Percentiles rank a stretch among this genome's conserved stretches.
phyloP scores from a whole-genome alignment of 2,797 vertebrate species.

The Lindbergichthys nudifrons region DNA sequence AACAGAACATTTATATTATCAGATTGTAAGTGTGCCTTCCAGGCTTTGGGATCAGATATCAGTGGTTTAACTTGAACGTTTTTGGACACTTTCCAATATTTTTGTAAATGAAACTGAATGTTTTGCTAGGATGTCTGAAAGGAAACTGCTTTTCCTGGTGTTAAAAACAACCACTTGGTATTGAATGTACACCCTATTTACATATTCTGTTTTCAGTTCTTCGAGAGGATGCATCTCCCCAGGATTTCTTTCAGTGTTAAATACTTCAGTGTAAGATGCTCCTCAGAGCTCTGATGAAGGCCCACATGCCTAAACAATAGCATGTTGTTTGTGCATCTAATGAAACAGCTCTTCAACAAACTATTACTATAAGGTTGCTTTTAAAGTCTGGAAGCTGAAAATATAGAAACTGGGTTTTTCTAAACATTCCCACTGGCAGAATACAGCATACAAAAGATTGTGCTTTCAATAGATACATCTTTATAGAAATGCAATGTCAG shows the following conservation, averaged over 20 bases:
- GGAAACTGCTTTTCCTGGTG: background rate
- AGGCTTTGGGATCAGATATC: background rate
- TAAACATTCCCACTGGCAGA: slow-evolving; percentile 23
- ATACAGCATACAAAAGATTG: background rate
- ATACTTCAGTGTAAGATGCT: too few species aligned
- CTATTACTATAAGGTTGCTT: slow-evolving; percentile 4
- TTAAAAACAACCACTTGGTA: background rate
- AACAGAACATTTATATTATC: slow-evolving; percentile 9
- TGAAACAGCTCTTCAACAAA: background rate
- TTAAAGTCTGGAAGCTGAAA: slow-evolving; percentile 18
- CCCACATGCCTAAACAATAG: background rate
- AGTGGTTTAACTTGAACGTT: background rate
- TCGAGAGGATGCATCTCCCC: too few species aligned
- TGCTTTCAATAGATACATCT: slow-evolving; percentile 4
- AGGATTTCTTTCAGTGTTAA: too few species aligned
- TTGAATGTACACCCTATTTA: slow-evolving; percentile 4
- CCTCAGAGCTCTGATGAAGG: background rate
- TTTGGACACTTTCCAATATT: background rate
- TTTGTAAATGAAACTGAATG: slow-evolving; percentile 2
- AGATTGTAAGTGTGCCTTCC: background rate
- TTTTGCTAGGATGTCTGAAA: background rate
- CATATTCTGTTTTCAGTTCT: background rate
- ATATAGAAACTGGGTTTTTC: background rate
- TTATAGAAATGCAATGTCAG: slow-evolving; percentile 8
- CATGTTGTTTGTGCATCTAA: background rate